Percentiles rank a stretch among this genome's conserved stretches.
Evolutionary conservation across 2,888 invertebrate species (phyloP).

Genomic region (Lasioglossum lativentre): DNA sequence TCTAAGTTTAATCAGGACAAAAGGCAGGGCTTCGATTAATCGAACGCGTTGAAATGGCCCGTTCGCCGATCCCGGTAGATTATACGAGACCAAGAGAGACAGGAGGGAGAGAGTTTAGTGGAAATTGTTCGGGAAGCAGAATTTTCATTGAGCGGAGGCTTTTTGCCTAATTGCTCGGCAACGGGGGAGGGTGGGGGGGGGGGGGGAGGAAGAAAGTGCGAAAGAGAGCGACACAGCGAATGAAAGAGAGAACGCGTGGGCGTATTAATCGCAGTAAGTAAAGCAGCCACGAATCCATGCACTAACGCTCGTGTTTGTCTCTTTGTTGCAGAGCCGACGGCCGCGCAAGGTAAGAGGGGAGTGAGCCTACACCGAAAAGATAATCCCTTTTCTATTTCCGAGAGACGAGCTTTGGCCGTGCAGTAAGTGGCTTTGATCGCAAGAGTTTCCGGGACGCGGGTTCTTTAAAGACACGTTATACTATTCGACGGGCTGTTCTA

Average conservation of each 20-base stretch:
- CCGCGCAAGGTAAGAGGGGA: conserved; percentile 41
- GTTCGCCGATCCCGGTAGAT: conserved; percentile 19
- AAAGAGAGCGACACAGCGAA: not conserved
- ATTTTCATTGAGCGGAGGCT: conserved; percentile 12
- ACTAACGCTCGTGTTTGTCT: conserved; percentile 23
- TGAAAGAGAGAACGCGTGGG: not conserved
- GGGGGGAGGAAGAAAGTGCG: not conserved
- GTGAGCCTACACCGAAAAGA: not conserved
- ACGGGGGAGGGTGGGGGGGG: not conserved
- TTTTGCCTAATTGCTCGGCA: conserved; percentile 48
- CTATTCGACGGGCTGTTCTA: not conserved
- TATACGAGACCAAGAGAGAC: not conserved
- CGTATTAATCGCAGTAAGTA: conserved; percentile 52
- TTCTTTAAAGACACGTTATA: not conserved
- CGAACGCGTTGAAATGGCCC: not conserved
- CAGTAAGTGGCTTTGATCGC: conserved; percentile 41
- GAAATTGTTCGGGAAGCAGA: not conserved
- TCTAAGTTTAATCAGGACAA: conserved; percentile 12
- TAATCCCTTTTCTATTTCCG: not conserved
- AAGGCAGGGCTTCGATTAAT: conserved; percentile 5
- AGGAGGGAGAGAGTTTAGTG: not conserved
- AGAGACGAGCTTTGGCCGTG: conserved; percentile 6
- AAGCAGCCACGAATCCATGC: conserved; percentile 20
- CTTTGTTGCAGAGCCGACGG: conserved; percentile 50
- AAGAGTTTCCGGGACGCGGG: conserved; percentile 1